Evolutionary conservation across 1,140 invertebrate genomes (phyloP), one percentile per base, ranked within the genome.

Genomic region (Daktulosphaira vitifoliae): DNA sequence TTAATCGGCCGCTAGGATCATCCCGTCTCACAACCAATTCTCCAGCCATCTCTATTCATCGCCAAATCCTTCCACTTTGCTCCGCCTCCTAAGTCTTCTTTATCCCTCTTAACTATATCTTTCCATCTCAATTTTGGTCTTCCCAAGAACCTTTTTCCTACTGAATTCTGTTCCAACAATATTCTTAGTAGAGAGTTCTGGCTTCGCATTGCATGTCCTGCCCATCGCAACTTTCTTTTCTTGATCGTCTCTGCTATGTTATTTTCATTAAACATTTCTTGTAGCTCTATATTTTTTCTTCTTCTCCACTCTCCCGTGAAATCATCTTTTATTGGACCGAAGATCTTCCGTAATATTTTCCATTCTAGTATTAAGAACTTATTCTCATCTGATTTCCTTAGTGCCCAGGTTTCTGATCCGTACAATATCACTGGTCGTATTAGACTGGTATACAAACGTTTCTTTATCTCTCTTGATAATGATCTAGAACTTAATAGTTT

Each of bases 61-160:
- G 29, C 50, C 50, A 52, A 52, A 52, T 52, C 50, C 26, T 52
- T 52, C 50, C 50, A 52, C n/a, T 52, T 52, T 52, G 29, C 50
- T 52, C 29, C 50, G 29, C 50, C 50, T 52, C 29, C 26, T 52
- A 52, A 52, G 16, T 52, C 50, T 37, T 52, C 50, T 52, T 29
- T 8, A 52, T 37, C 26, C 26, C 50, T 52, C 26, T 37, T 37
- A 52, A 52, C 18, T 48, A 48, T 48, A 48, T 48, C 46, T 48
- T 48, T 20, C 46, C 46, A 48, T 22, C 46, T 48, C 46, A 48
- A 48, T 53, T 48, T 48, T 48, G 18, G 46, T 48, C 46, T 48
- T 42, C 39, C 39, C 39, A 42, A 42, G 39, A 16, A 13, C 39
- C 39, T 42, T 42, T 42, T 42, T 42, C 39, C 15, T 16, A 42